Percentiles rank a stretch among this genome's conserved stretches.
These are phyloP conservation scores for Hydrozoanthus gracilis DNA, from an alignment of 92 coral and sea anemone species.

Conservation along the genomic window DNA sequence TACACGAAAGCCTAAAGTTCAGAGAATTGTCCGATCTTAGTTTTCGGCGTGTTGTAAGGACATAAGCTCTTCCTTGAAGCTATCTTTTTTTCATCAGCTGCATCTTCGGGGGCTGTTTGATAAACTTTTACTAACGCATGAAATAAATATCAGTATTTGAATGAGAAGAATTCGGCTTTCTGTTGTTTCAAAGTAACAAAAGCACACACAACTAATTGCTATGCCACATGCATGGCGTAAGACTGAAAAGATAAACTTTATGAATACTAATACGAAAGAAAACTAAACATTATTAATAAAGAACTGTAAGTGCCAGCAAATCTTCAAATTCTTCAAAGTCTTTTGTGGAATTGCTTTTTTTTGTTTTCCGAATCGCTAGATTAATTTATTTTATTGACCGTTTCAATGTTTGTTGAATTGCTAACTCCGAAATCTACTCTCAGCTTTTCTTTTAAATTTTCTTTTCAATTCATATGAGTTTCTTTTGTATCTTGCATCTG, in stretches of 20 bases:
- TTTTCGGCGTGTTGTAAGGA: conserved; percentile 25
- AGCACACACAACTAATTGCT: conserved; percentile 54
- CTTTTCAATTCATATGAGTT: conserved; percentile 11
- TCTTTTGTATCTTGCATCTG: conserved; percentile 2
- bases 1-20: conserved; percentile 29
- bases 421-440: background rate
- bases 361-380: background rate
- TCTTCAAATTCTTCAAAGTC: conserved; percentile 40
- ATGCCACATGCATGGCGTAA: conserved; percentile 76
- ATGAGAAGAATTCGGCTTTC: conserved; percentile 17
- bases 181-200: conserved; percentile 55
- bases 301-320: background rate
- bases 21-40: conserved; percentile 16
- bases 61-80: background rate
- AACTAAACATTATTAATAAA: conserved; percentile 28
- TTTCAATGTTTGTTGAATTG: background rate
- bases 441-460: background rate
- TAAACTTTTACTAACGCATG: background rate
- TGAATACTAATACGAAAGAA: conserved; percentile 15
- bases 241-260: background rate
- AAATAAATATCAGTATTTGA: conserved; percentile 23
- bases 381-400: background rate
- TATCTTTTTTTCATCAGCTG: conserved; percentile 26
- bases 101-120: conserved; percentile 1
- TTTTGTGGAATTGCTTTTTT: conserved; percentile 20